phyloP scores from a whole-genome alignment of 2,888 invertebrate genomes.

The Ectemnius continuus region DNA sequence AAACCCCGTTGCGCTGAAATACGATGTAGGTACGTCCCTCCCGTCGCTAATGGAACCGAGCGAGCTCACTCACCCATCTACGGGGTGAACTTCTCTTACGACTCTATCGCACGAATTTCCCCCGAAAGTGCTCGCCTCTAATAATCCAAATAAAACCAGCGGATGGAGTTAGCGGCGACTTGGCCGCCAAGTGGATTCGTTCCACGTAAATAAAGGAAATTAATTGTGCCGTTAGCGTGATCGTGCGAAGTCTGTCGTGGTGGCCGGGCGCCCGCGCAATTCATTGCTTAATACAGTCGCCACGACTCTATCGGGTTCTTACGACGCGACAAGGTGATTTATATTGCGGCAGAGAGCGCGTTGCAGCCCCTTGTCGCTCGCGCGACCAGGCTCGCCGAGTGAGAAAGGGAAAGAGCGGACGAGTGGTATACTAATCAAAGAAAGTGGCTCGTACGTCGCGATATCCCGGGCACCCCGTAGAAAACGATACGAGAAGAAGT shows the following conservation, averaged over 20 bases:
- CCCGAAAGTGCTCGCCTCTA: too few species aligned
- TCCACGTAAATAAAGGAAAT: too few species aligned
- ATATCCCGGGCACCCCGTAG: not conserved
- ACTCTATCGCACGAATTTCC: too few species aligned
- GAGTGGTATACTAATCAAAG: constrained; percentile 5
- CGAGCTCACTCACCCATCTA: constrained; percentile 24
- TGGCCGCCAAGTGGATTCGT: too few species aligned
- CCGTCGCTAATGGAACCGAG: constrained; percentile 51
- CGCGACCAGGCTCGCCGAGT: not conserved
- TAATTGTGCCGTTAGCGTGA: too few species aligned
- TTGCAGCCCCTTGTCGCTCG: constrained; percentile 5
- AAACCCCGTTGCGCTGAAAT: constrained; percentile 65
- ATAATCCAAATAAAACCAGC: too few species aligned
- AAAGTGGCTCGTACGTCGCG: not conserved
- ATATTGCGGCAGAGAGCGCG: not conserved
- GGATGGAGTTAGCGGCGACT: too few species aligned
- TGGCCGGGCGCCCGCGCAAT: not conserved
- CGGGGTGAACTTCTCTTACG: constrained; percentile 32
- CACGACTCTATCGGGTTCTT: constrained; percentile 1
- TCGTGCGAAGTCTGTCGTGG: not conserved
- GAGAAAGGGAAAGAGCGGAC: not conserved
- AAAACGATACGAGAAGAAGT: too few species aligned
- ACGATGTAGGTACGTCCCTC: constrained; percentile 56
- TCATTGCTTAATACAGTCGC: constrained; percentile 2
- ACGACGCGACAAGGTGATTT: constrained; percentile 1